phyloP scores from a whole-genome alignment of 2,797 vertebrate species.

The Gymnoscopelus braueri region DNA sequence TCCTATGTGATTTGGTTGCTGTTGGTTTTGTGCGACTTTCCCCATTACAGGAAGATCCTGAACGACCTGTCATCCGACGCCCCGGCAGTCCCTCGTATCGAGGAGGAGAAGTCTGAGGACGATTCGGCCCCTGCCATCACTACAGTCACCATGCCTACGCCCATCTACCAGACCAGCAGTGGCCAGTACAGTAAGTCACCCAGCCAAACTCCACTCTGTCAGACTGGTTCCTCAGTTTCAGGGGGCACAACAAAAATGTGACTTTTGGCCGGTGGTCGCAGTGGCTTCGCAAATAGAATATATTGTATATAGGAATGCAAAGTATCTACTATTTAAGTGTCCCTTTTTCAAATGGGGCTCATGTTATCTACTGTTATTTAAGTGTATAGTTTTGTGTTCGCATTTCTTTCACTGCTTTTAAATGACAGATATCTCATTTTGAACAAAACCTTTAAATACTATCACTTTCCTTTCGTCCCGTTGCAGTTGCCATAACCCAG shows the following conservation, averaged over 20 bases:
- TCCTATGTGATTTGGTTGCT: not conserved
- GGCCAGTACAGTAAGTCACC: constrained; percentile 95
- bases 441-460: no score
- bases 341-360: no score
- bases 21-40: not conserved
- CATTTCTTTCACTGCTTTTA: no score
- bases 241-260: no score
- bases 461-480: not conserved
- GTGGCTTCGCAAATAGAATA: no score
- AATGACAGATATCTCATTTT: no score
- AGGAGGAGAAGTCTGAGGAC: constrained; percentile 98
- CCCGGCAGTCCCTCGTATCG: constrained; percentile 95
- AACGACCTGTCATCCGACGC: constrained; percentile 97
- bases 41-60: constrained; percentile 91
- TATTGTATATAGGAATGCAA: no score
- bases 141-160: constrained; percentile 97
- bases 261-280: no score
- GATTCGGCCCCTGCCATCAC: constrained; percentile 93
- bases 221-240: not conserved
- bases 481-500: constrained; percentile 96
- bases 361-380: no score
- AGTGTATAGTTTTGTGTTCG: no score
- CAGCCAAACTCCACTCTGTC: not conserved
- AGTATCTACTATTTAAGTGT: no score
- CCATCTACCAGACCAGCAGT: constrained; percentile 99